These are phyloP conservation scores for Eriosoma lanigerum DNA, from an alignment of 1,140 invertebrate genomes.

Conservation along the genomic window DNA sequence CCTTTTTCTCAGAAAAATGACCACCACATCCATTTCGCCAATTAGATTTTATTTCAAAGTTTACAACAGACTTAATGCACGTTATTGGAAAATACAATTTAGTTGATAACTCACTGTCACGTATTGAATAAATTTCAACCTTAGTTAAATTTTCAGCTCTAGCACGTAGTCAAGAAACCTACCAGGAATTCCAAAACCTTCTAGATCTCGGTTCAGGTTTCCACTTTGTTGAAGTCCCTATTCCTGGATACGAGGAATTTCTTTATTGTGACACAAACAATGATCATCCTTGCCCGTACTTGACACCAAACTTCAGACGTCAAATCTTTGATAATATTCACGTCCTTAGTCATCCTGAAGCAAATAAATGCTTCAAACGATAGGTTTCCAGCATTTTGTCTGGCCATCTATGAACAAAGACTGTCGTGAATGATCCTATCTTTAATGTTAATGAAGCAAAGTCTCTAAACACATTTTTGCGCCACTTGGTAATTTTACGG, in stretches of 20 bases:
- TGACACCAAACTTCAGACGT: neutral
- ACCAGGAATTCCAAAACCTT: neutral
- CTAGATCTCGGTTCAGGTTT: neutral
- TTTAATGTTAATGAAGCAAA: neutral
- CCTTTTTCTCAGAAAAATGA: conserved; percentile 56
- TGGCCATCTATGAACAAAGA: neutral
- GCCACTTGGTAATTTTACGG: neutral
- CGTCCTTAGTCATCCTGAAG: neutral
- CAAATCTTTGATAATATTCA: conserved; percentile 7
- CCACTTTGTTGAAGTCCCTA: neutral
- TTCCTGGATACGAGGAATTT: neutral
- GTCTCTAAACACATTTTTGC: neutral
- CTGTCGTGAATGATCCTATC: neutral
- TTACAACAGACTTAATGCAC: conserved; percentile 52
- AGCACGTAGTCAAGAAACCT: neutral
- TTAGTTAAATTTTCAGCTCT: neutral
- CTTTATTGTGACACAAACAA: neutral
- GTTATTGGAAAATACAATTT: neutral
- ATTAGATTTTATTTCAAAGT: conserved; percentile 53
- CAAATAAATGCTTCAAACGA: neutral
- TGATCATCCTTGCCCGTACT: neutral
- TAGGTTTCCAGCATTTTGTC: neutral
- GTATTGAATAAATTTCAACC: neutral
- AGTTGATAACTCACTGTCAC: neutral
- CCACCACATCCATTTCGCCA: conserved; percentile 54